Base-by-base conservation (phyloP, 37 sponge, comb jelly and placozoan genomes). In the Cliona cf. orientalis region DNA sequence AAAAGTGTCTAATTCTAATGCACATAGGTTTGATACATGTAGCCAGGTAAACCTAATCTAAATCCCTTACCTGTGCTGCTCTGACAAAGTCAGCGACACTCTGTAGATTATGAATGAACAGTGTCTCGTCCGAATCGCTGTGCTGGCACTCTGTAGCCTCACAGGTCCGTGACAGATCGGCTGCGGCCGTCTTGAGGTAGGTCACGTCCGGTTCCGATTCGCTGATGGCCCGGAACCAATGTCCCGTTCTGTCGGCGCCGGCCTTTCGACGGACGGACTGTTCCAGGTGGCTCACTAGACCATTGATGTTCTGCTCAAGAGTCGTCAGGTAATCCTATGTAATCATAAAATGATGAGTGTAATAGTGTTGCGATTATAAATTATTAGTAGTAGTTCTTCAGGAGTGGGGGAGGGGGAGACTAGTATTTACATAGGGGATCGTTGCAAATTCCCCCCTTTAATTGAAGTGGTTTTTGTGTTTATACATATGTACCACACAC, bases 91-190 rank as follows among this genome's bases (percentile, higher is more conserved):
- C 83, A 41, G 86, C 78, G 19, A 86, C 80, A 58, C 90, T 86
- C 66, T 86, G 74, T 3, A 93, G 76, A 42, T 90, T 89, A 57
- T 89, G 94, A n/a, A 88, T 41, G 42, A 85, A 72, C 26, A 86
- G 76, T 67, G 66, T 44, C 28, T 93, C 87, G 19, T 86, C 94
- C 0, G 66, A 64, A 69, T 90, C 90, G 23, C 60, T 67, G 39
- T 86, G 76, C 1, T 72, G 63, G 7, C 70, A 38, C 57, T 92
- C 88, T 65, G 87, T 72, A 34, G 71, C 72, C 26, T 84, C 92
- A 80, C 88, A 87, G 28, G 81, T 83, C 9, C 89, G 80, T 12
- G 84, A 79, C 28, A 92, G 84, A 29, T 83, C 78, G 42, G 43
- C 19, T 0, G 88, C 37, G 3, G 92, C 88, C 26, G 37, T 64